phyloP scores from a whole-genome alignment of 2,888 invertebrate species.

The Diadegma fenestrale region DNA sequence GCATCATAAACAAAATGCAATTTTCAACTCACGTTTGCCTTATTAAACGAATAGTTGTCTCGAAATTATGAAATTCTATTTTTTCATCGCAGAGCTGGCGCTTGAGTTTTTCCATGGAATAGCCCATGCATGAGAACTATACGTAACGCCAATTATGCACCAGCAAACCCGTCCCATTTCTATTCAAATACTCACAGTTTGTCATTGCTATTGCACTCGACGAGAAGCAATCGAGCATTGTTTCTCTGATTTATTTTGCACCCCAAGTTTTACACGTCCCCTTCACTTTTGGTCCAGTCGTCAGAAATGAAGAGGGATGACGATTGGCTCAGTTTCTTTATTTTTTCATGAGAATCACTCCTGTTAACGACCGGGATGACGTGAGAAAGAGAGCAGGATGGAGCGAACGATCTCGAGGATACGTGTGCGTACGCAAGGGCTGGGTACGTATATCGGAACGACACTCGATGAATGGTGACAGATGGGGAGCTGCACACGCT shows the following conservation, averaged over 20 bases:
- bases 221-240: slow-evolving; percentile 48
- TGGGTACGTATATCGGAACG: neutral
- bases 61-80: neutral
- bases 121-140: slow-evolving; percentile 11
- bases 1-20: neutral
- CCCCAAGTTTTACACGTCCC: slow-evolving; percentile 11
- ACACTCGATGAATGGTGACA: slow-evolving; percentile 9
- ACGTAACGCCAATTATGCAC: slow-evolving; percentile 60
- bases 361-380: slow-evolving; percentile 53
- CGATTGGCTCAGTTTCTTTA: slow-evolving; percentile 55
- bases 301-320: neutral
- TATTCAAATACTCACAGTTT: slow-evolving; percentile 21
- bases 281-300: neutral
- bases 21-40: neutral
- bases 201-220: slow-evolving; percentile 46
- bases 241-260: slow-evolving; percentile 59
- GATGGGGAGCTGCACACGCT: slow-evolving; percentile 9
- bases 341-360: slow-evolving; percentile 54
- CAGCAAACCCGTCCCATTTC: slow-evolving; percentile 34
- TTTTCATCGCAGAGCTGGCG: neutral
- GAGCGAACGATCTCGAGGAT: slow-evolving; percentile 17
- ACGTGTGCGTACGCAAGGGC: neutral
- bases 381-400: slow-evolving; percentile 25
- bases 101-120: neutral
- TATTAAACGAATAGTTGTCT: too few relatives aligned